phyloP scores from a whole-genome alignment of 2,888 invertebrate species.

The Napeogenes inachia region DNA sequence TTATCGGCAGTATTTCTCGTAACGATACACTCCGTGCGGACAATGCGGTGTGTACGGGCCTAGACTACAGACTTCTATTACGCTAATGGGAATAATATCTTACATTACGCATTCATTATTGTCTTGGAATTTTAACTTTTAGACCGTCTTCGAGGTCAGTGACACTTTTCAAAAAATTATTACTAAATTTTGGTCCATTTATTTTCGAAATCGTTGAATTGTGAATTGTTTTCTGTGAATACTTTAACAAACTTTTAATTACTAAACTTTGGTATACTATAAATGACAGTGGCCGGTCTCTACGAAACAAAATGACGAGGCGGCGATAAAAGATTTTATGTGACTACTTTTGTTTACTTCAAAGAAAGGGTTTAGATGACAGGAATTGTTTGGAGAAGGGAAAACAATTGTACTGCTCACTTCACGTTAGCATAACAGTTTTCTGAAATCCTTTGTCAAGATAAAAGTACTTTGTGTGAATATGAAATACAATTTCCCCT shows the following conservation, averaged over 20 bases:
- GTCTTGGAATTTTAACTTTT: not conserved
- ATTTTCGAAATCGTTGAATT: no score
- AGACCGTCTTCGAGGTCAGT: no score
- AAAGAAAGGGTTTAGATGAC: slow-evolving; percentile 49
- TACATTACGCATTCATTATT: slow-evolving; percentile 20
- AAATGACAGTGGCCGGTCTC: slow-evolving; percentile 12
- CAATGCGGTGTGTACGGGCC: slow-evolving; percentile 30
- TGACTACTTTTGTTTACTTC: slow-evolving; percentile 63
- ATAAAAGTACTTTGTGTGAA: slow-evolving; percentile 24
- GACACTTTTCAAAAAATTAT: no score
- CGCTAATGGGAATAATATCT: slow-evolving; percentile 33
- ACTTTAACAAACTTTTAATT: no score
- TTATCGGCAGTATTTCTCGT: slow-evolving; percentile 57
- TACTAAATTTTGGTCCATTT: no score
- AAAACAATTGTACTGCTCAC: slow-evolving; percentile 43
- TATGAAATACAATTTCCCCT: slow-evolving; percentile 27
- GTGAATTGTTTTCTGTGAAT: no score
- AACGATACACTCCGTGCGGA: slow-evolving; percentile 53
- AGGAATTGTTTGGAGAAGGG: slow-evolving; percentile 39
- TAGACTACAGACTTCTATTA: slow-evolving; percentile 30
- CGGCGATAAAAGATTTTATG: slow-evolving; percentile 65
- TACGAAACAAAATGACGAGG: slow-evolving; percentile 27
- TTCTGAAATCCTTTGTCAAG: slow-evolving; percentile 41
- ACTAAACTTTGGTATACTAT: not conserved
- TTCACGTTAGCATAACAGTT: slow-evolving; percentile 42